Conservation (phyloP, 2,888 invertebrate genomes). For the Orthonevra nobilis region DNA sequence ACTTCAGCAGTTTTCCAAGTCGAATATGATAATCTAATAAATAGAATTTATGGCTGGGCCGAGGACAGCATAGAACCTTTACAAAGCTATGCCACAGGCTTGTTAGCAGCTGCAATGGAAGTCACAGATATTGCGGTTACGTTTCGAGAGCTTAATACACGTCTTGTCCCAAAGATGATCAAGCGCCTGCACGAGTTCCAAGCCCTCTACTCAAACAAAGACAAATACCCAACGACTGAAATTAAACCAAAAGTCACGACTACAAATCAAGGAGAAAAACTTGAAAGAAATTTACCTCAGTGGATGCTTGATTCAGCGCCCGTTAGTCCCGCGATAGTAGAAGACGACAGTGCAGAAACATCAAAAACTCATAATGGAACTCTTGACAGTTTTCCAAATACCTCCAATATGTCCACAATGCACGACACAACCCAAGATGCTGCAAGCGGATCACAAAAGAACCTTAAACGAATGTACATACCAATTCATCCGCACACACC, state of each 20-base stretch:
- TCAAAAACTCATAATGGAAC: conserved; percentile 64
- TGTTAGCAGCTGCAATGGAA: conserved; percentile 98
- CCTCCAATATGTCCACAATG: conserved; percentile 77
- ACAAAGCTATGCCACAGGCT: conserved; percentile 95
- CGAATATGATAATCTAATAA: conserved; percentile 92
- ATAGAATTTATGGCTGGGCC: conserved; percentile 93
- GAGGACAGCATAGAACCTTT: conserved; percentile 93
- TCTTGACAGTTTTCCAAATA: conserved; percentile 73
- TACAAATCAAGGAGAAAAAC: conserved; percentile 45
- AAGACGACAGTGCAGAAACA: conserved; percentile 45
- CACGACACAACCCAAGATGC: conserved; percentile 79
- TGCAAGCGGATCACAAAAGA: conserved; percentile 72
- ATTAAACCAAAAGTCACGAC: background rate
- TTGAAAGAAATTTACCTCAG: conserved; percentile 77
- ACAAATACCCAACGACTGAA: conserved; percentile 4
- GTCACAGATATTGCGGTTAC: conserved; percentile 96
- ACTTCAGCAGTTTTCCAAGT: conserved; percentile 96
- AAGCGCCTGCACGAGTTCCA: conserved; percentile 89
- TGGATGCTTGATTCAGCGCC: conserved; percentile 77
- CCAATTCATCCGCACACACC: conserved; percentile 94
- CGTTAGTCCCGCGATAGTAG: conserved; percentile 77
- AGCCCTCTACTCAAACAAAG: conserved; percentile 74
- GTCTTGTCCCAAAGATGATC: conserved; percentile 93
- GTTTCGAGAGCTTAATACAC: conserved; percentile 90
- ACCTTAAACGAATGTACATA: conserved; percentile 81